Percentiles rank a stretch among this genome's conserved stretches.
Evolutionary conservation across 2,113 vertebrate species (phyloP).

Genomic region (Phalacrocorax aristotelis): DNA sequence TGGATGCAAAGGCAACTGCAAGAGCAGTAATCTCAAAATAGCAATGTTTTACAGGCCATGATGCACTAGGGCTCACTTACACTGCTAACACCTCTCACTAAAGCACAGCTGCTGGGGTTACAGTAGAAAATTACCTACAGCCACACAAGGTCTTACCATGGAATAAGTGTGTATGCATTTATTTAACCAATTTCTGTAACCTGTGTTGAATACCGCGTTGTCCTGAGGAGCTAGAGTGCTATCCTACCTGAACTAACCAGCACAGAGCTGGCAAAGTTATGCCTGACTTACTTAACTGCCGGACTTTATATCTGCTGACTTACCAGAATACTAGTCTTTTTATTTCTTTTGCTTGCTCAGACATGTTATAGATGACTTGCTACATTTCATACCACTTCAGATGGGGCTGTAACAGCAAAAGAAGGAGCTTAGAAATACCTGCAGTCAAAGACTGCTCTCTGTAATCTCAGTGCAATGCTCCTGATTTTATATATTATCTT

Average conservation of each 20-base stretch:
- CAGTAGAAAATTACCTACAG: not conserved
- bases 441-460: not conserved
- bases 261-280: not conserved
- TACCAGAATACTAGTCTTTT: not conserved
- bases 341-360: not conserved
- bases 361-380: not conserved
- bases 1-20: not conserved
- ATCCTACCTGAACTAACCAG: not conserved
- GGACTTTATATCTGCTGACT: not conserved
- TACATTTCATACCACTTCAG: not conserved
- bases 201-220: not conserved
- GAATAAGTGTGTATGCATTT: too few relatives aligned
- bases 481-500: not conserved
- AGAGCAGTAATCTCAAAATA: not conserved
- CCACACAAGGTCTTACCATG: accelerated
- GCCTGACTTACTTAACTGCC: not conserved
- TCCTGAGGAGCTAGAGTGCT: not conserved
- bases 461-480: not conserved
- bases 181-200: not conserved
- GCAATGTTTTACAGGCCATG: not conserved
- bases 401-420: not conserved
- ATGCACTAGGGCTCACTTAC: not conserved
- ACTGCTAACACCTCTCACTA: not conserved
- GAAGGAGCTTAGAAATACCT: not conserved
- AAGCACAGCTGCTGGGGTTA: not conserved